Percentiles rank a stretch among this genome's conserved stretches.
Evolutionary conservation across 1,140 invertebrate species (phyloP).

Genomic region (Paramacrobiotus metropolitanus): DNA sequence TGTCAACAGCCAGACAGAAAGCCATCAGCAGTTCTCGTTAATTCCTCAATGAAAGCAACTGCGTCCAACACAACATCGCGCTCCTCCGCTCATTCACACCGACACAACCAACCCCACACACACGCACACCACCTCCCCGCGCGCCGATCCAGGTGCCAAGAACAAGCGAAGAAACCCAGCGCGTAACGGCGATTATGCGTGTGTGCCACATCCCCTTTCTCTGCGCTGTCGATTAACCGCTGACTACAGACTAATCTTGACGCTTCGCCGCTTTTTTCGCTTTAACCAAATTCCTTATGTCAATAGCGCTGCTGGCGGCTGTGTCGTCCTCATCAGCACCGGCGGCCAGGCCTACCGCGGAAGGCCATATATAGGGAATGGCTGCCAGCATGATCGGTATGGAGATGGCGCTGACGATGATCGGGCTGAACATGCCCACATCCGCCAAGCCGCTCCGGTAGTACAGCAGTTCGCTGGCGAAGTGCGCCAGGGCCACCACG

Average conservation of each 20-base stretch:
- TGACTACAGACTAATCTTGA: background rate
- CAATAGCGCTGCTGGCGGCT: too few species aligned
- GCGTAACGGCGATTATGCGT: background rate
- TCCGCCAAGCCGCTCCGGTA: conserved; percentile 12
- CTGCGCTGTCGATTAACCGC: background rate
- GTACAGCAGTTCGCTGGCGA: conserved; percentile 13
- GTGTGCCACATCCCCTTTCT: background rate
- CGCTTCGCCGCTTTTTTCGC: background rate
- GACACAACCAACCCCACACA: too few species aligned
- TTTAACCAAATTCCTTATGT: background rate
- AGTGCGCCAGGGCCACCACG: conserved; percentile 14
- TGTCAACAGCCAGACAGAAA: too few species aligned
- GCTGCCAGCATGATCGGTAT: background rate
- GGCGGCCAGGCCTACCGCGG: too few species aligned
- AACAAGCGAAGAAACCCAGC: background rate
- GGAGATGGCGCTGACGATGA: background rate
- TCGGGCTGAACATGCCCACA: background rate
- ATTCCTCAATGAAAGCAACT: too few species aligned
- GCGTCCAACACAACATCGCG: too few species aligned
- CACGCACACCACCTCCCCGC: too few species aligned
- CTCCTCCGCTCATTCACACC: too few species aligned
- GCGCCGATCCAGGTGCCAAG: too few species aligned
- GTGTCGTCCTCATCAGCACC: too few species aligned
- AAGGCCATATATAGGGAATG: background rate
- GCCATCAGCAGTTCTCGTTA: too few species aligned